Percentiles rank a stretch among this genome's conserved stretches.
Conservation (phyloP, 2,797 vertebrate species). For the Sciurus vulgaris region DNA sequence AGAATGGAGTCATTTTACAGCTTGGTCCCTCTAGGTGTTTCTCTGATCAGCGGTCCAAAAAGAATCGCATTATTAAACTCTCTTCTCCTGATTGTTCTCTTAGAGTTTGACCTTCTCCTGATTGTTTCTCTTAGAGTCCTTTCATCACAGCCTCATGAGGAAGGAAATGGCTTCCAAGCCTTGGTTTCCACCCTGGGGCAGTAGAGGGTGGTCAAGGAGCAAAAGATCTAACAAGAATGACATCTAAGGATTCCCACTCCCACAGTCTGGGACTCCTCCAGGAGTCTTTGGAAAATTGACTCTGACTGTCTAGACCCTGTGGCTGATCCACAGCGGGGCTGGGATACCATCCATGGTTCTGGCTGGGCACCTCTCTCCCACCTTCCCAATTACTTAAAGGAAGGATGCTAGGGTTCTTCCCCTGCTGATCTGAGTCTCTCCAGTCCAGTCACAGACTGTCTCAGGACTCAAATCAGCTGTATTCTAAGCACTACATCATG, state of each 20-base stretch:
- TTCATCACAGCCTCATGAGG: neutral
- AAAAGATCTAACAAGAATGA: neutral
- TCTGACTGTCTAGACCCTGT: neutral
- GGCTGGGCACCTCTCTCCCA: neutral
- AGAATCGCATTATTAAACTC: neutral
- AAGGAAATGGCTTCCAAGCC: neutral
- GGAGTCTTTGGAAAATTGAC: neutral
- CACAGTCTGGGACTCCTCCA: neutral
- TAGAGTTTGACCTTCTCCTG: neutral
- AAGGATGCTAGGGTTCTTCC: neutral
- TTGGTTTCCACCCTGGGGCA: neutral
- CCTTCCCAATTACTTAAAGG: neutral
- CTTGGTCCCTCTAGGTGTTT: neutral
- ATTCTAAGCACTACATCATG: neutral
- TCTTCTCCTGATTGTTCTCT: neutral
- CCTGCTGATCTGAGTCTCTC: neutral
- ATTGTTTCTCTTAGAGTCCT: no score
- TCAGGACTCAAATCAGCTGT: neutral
- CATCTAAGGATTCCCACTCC: neutral
- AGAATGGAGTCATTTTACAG: neutral
- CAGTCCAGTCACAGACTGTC: neutral
- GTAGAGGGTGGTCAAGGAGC: neutral
- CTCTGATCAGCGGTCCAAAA: neutral
- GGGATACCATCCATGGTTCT: neutral
- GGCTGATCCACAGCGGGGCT: neutral